A percentile compares a stretch with the other conserved stretches of the same genome.
phyloP scores from a whole-genome alignment of 37 sponge, comb jelly and placozoan genomes.

The Amphimedon queenslandica region DNA sequence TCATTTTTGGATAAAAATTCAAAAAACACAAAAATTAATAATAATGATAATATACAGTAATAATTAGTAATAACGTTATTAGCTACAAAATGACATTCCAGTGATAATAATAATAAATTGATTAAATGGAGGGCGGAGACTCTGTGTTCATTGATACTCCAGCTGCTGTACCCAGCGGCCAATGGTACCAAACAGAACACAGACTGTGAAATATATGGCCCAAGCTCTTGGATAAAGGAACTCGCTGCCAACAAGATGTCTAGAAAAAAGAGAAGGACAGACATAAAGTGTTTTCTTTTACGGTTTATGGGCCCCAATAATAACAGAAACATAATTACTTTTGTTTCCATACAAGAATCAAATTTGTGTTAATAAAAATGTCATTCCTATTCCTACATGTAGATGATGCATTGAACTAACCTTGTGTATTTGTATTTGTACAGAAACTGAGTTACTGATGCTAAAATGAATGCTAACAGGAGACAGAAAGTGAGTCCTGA shows the following conservation, averaged over 20 bases:
- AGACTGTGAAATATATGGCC: constrained; percentile 88
- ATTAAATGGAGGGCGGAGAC: too few species aligned
- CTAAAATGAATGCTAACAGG: constrained; percentile 52
- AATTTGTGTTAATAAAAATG: too few species aligned
- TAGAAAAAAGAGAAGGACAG: background rate
- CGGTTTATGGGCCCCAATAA: too few species aligned
- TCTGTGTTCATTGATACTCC: too few species aligned
- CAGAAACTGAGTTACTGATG: constrained; percentile 54
- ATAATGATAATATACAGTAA: too few species aligned
- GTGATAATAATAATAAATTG: too few species aligned
- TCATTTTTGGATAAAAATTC: too few species aligned
- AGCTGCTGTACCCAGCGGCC: constrained; percentile 45
- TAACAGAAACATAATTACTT: background rate
- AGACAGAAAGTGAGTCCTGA: constrained; percentile 75
- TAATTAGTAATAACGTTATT: too few species aligned
- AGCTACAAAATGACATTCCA: too few species aligned
- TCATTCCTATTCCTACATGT: background rate
- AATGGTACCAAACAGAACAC: constrained; percentile 92
- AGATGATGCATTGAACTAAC: constrained; percentile 9
- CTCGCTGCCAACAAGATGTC: constrained; percentile 45
- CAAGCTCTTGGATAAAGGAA: constrained; percentile 79
- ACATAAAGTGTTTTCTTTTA: too few species aligned
- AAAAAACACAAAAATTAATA: too few species aligned
- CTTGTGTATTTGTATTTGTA: too few species aligned
- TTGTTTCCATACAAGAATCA: constrained; percentile 6